Base-by-base conservation (phyloP, 2,888 invertebrate species). In the Fragum fragum region DNA sequence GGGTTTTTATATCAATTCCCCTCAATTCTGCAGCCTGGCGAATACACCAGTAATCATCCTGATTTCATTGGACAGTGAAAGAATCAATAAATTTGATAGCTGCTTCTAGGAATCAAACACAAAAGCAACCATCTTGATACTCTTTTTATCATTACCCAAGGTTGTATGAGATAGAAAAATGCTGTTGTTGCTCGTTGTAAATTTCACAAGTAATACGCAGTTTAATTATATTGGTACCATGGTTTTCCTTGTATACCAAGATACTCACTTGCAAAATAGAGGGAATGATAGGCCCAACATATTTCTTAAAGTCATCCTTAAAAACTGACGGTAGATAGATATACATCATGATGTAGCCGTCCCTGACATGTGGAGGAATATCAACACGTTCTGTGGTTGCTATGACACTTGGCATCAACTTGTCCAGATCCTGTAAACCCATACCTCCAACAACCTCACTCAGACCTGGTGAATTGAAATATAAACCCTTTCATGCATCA, bases 301-400 rank as follows among this genome's bases (percentile, higher is more conserved):
- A 99, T 0, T 97, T 98, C 0, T 97, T 97, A 95, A 99, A 99
- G 93, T 98, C 98, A 86, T 97, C 97, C 7, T 98, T 98, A 95
- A 99, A 99, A 16, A 99, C 98, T 81, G 97, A 97, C 1, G 99
- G 99, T 97, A 99, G 97, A 95, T 99, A 99, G 93, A 99, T 99
- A 95, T 99, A 99, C 98, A 99, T 98, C 98, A 99, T 99, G 84
- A 99, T 99, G 95, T 99, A 99, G 59, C 99, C 99, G 95, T 99
- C 99, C 93, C 99, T 98, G 1, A 99, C 99, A 95, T 99, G 98
- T 0, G 99, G 98, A 7, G 98, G 98, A 26, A 95, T 93, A 82
- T 95, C 93, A 0, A 90, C 76, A 81, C 98, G 96, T 94, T 98
- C 98, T 0, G 99, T 98, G 0, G 98, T 99, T 72, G 97, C 96